These are phyloP conservation scores for Mastomys coucha DNA, from an alignment of 2,113 vertebrate species.

Conservation along the genomic window DNA sequence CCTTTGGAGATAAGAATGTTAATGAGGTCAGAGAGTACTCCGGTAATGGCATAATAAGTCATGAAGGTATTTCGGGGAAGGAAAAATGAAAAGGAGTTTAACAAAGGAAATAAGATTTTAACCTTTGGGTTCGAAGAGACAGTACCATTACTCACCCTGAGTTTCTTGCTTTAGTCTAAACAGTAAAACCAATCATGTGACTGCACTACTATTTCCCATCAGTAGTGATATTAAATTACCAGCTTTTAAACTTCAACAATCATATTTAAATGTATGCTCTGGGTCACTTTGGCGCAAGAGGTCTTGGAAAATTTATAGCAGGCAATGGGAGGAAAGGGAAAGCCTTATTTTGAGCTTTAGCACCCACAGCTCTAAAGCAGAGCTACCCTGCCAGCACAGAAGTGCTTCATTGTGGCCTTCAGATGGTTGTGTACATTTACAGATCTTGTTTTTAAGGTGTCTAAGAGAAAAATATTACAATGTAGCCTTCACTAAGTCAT, in stretches of 20 bases:
- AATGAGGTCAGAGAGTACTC: slow-evolving; percentile 73
- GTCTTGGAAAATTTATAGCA: slow-evolving; percentile 13
- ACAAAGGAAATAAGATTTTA: slow-evolving; percentile 77
- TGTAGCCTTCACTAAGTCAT: neutral
- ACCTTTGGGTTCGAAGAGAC: slow-evolving; percentile 62
- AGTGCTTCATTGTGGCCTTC: neutral
- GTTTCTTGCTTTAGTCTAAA: slow-evolving; percentile 70
- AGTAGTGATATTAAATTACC: slow-evolving; percentile 74
- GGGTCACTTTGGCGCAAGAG: slow-evolving; percentile 60
- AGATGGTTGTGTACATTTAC: neutral
- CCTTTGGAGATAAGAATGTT: slow-evolving; percentile 66
- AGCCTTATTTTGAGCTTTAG: neutral
- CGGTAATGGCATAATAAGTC: slow-evolving; percentile 56
- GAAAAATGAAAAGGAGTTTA: slow-evolving; percentile 71
- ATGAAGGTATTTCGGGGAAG: slow-evolving; percentile 52
- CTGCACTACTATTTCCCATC: slow-evolving; percentile 54
- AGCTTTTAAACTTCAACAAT: slow-evolving; percentile 71
- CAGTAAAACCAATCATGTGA: slow-evolving; percentile 68
- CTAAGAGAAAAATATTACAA: neutral
- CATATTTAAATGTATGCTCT: slow-evolving; percentile 56
- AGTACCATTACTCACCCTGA: slow-evolving; percentile 40
- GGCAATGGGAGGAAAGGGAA: neutral
- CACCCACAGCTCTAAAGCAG: neutral
- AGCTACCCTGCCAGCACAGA: neutral
- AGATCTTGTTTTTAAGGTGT: neutral